phyloP scores from a whole-genome alignment of 2,797 vertebrate species.

The Semotilus atromaculatus region DNA sequence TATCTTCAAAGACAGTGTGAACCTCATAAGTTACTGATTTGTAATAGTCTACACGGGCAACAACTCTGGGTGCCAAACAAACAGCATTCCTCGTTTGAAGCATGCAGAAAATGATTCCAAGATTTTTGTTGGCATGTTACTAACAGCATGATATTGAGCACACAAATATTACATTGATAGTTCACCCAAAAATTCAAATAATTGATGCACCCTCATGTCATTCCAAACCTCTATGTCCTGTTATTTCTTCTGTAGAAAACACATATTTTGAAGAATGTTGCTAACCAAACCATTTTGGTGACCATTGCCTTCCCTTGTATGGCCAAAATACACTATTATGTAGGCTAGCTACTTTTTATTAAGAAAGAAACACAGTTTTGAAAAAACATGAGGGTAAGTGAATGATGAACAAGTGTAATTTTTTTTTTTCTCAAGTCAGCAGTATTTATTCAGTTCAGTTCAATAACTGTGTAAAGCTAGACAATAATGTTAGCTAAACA shows the following conservation, averaged over 20 bases:
- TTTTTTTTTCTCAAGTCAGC: background rate
- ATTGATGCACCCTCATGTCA: background rate
- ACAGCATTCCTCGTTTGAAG: background rate
- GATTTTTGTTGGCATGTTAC: background rate
- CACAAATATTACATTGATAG: background rate
- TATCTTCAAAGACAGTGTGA: background rate
- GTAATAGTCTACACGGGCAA: background rate
- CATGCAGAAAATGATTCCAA: background rate
- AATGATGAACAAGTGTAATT: background rate
- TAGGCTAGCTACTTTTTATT: background rate
- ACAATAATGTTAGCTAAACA: background rate
- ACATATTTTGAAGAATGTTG: background rate
- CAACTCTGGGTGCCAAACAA: background rate
- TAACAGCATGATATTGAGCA: background rate
- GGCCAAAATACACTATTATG: too few relatives aligned
- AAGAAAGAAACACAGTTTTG: background rate
- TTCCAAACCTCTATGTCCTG: background rate
- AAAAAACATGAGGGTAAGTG: background rate
- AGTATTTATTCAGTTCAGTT: background rate
- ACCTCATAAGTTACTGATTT: background rate
- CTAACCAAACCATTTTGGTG: background rate
- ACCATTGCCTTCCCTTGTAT: background rate
- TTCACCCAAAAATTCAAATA: background rate
- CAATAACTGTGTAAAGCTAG: background rate
- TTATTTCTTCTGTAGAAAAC: background rate